phyloP scores from a whole-genome alignment of 2,113 vertebrate genomes.

The Microtus montanus region DNA sequence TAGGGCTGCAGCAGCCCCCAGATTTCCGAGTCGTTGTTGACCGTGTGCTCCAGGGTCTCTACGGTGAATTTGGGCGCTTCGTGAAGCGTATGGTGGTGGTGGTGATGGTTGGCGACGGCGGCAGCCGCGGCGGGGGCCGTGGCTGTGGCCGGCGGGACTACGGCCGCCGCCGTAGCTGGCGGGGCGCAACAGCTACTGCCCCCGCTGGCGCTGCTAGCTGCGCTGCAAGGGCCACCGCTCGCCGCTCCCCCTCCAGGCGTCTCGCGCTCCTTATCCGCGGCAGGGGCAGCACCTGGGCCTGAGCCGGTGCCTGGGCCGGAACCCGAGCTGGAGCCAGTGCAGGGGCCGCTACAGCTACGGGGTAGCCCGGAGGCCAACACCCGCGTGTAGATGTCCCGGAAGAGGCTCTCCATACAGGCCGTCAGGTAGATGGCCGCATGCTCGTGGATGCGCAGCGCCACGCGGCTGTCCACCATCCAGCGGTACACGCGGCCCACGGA shows the following conservation, averaged over 20 bases:
- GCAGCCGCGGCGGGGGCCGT: slow-evolving; percentile 49
- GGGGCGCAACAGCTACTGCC: slow-evolving; percentile 79
- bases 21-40: slow-evolving; percentile 93
- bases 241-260: slow-evolving; percentile 65
- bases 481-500: slow-evolving; percentile 97
- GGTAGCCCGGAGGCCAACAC: slow-evolving; percentile 85
- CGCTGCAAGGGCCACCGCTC: slow-evolving; percentile 76
- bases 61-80: slow-evolving; percentile 91
- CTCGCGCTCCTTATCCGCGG: slow-evolving; percentile 75
- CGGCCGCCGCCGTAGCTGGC: slow-evolving; percentile 62
- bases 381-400: slow-evolving; percentile 92
- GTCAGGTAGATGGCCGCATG: slow-evolving; percentile 98
- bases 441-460: slow-evolving; percentile 95
- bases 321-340: slow-evolving; percentile 59
- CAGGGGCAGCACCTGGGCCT: slow-evolving; percentile 31
- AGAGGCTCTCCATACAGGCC: slow-evolving; percentile 95
- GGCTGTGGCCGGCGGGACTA: slow-evolving; percentile 53
- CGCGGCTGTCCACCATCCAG: slow-evolving; percentile 98
- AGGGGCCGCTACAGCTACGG: slow-evolving; percentile 69
- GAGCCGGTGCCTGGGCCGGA: slow-evolving; percentile 68
- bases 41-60: slow-evolving; percentile 94
- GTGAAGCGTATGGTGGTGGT: slow-evolving; percentile 78
- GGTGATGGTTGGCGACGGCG: slow-evolving; percentile 72
- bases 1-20: slow-evolving; percentile 94
- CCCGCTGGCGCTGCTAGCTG: slow-evolving; percentile 78